These are phyloP conservation scores for Harpagus bidentatus DNA, from an alignment of 2,113 vertebrate genomes.

Conservation along the genomic window DNA sequence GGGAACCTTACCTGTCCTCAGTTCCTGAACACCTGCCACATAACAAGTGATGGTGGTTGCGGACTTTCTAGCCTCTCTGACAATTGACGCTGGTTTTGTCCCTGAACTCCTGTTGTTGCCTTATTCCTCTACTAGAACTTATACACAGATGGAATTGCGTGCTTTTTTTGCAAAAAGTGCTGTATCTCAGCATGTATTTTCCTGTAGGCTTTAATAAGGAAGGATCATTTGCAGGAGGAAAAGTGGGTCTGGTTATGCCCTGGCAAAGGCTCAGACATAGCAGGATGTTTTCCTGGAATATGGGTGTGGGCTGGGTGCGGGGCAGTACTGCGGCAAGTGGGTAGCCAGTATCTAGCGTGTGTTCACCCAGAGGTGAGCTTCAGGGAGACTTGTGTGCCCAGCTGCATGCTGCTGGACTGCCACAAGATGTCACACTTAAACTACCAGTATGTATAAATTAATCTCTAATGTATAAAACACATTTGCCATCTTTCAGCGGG, in stretches of 20 bases:
- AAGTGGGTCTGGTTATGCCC: not conserved
- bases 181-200: not conserved
- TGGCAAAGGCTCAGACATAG: not conserved
- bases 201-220: not conserved
- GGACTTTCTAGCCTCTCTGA: not conserved
- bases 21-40: not conserved
- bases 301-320: rapidly evolving
- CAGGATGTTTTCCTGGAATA: not conserved
- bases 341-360: too few relatives aligned
- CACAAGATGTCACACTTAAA: constrained; percentile 16
- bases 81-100: rapidly evolving
- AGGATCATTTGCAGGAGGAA: not conserved
- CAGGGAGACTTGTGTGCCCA: not conserved
- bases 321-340: not conserved
- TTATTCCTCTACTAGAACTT: not conserved
- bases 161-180: not conserved
- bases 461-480: not conserved
- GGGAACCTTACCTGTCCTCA: too few relatives aligned
- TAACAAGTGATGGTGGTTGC: not conserved
- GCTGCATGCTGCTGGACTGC: not conserved
- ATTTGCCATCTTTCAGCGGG: not conserved
- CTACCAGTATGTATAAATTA: not conserved
- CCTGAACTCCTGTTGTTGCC: not conserved
- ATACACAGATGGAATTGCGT: not conserved
- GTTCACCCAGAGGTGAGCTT: not conserved